Evolutionary conservation across 2,113 vertebrate genomes (phyloP).

Genomic region (Athene cunicularia): DNA sequence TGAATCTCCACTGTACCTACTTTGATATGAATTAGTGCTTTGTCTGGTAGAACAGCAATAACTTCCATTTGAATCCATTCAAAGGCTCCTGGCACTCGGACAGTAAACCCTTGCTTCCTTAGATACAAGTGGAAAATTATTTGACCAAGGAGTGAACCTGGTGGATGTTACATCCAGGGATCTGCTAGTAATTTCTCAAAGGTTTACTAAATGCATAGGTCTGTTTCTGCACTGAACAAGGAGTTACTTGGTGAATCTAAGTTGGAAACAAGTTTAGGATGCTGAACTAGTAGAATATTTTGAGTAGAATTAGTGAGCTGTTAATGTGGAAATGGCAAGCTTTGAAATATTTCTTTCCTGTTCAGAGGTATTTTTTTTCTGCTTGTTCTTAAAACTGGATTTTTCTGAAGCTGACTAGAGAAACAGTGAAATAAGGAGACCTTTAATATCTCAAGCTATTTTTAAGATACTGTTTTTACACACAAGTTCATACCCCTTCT

Average conservation of each 20-base stretch:
- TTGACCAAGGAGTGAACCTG: background rate
- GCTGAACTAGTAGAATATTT: conserved; percentile 15
- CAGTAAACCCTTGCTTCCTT: background rate
- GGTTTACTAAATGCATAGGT: background rate
- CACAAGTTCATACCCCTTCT: background rate
- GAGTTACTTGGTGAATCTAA: background rate
- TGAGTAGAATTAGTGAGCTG: background rate
- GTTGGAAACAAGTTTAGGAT: background rate
- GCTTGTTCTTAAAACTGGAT: conserved; percentile 15
- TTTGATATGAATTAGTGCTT: background rate
- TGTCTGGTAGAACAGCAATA: conserved; percentile 16
- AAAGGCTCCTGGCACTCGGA: background rate
- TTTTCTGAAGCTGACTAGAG: background rate
- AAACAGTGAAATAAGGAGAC: background rate
- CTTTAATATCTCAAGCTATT: background rate
- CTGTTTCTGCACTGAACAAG: background rate
- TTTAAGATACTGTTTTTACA: background rate
- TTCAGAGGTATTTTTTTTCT: background rate
- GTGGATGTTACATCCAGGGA: background rate
- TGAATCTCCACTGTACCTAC: background rate
- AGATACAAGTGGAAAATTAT: background rate
- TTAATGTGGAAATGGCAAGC: background rate
- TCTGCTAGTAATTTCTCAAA: background rate
- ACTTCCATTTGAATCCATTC: background rate
- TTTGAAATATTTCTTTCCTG: background rate